Conservation (phyloP, 2,797 vertebrate genomes). For the Tokudaia muenninki region DNA sequence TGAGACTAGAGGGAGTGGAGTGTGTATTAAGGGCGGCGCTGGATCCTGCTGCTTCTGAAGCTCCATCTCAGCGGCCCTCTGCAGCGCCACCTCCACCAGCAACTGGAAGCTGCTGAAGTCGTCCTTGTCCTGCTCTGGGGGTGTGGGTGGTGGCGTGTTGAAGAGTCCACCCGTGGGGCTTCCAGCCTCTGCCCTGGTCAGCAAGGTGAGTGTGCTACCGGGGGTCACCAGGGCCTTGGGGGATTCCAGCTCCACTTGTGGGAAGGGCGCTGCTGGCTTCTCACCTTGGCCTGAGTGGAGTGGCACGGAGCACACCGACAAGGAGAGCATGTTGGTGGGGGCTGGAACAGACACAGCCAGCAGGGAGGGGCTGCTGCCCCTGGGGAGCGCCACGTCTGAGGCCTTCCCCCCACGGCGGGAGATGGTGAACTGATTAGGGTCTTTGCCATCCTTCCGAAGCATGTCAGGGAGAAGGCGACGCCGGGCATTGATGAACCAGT, state of each 20-base stretch:
- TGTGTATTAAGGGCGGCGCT: slow-evolving; percentile 76
- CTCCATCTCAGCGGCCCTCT: slow-evolving; percentile 95
- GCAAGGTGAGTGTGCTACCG: slow-evolving; percentile 85
- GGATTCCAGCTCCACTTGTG: slow-evolving; percentile 86
- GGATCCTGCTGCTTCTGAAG: slow-evolving; percentile 89
- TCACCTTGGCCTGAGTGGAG: slow-evolving; percentile 89
- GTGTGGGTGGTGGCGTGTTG: slow-evolving; percentile 95
- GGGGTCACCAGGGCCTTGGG: slow-evolving; percentile 85
- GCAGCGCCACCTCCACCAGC: slow-evolving; percentile 94
- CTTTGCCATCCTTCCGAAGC: slow-evolving; percentile 96
- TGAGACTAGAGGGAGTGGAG: slow-evolving; percentile 69
- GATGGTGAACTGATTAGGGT: slow-evolving; percentile 97
- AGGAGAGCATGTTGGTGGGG: slow-evolving; percentile 90
- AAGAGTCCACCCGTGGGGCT: slow-evolving; percentile 93
- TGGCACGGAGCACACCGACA: slow-evolving; percentile 92
- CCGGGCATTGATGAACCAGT: slow-evolving; percentile 99
- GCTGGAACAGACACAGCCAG: slow-evolving; percentile 88
- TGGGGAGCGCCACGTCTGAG: slow-evolving; percentile 85
- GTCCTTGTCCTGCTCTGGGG: slow-evolving; percentile 93
- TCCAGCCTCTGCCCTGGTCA: slow-evolving; percentile 87
- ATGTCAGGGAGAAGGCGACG: slow-evolving; percentile 96
- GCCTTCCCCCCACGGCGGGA: slow-evolving; percentile 93
- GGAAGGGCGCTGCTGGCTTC: slow-evolving; percentile 88
- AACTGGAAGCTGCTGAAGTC: slow-evolving; percentile 96
- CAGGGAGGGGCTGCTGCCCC: slow-evolving; percentile 87